Base-by-base conservation (phyloP, 2,797 vertebrate genomes). In the Pseudopleuronectes americanus region DNA sequence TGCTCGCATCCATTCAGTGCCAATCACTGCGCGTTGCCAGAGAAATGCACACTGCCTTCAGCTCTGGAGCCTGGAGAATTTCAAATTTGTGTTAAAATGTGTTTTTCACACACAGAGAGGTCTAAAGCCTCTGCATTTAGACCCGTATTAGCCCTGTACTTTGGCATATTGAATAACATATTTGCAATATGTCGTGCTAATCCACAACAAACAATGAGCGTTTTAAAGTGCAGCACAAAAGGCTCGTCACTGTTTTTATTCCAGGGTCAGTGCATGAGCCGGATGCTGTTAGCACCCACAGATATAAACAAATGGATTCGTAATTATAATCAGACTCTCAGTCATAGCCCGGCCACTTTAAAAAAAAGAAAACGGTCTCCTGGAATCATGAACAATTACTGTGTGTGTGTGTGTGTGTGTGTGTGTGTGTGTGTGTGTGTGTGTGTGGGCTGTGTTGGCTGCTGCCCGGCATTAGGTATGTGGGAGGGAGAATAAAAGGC, bases 11-110 rank as follows among this genome's bases (percentile, higher is more conserved):
- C 82, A 88, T 82, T 87, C 69, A 52, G 38, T 84, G 87, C 86
- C 89, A 92, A 87, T 92, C 86, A 89, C 70, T 0, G 58, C 64
- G 77, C 77, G 74, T 67, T 80, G 79, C 86, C 88, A 87, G 79
- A 70, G 66, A 84, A 85, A 89, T 60, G 58, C 71, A 76, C 79
- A 75, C 45, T 8, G 62, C 77, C 71, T 77, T 73, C 71, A 81
- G 78, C 63, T 1, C 51, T 64, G 23, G 24, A 62, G 55, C 61
- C 62, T n/a, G 21, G 62, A 66, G 64, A 77, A 47, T 70, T 54
- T 19, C 24, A 2, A 0, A 31, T 33, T 7, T 54, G n/a, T 38
- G 36, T 13, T 38, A 12, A 12, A 38, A 72, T 57, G 8, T 41
- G 33, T 7, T 38, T 77, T 68, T 75, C 53, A 64, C 43, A 28